These are phyloP conservation scores for Ovibos moschatus DNA, from an alignment of 2,113 vertebrate species.

Conservation along the genomic window DNA sequence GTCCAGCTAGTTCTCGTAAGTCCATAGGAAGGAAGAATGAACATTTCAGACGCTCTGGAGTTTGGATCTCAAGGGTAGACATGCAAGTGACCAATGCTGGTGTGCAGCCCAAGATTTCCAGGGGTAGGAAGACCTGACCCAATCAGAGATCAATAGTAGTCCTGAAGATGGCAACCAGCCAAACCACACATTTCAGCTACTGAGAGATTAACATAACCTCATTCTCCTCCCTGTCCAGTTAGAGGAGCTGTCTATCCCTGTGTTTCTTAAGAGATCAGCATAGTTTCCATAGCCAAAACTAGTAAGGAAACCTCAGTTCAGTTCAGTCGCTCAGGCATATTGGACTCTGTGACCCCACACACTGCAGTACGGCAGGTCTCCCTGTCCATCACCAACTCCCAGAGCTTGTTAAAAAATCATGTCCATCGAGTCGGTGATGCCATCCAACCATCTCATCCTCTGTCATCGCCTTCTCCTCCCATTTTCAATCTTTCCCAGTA, in stretches of 20 bases:
- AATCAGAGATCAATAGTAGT: fast-evolving
- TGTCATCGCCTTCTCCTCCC: background rate
- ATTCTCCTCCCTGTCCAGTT: fast-evolving
- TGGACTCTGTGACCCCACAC: background rate
- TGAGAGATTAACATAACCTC: fast-evolving
- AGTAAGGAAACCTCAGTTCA: background rate
- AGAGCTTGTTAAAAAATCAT: background rate
- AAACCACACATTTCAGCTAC: fast-evolving
- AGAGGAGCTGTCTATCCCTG: background rate
- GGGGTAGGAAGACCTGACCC: fast-evolving
- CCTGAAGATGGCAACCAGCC: fast-evolving
- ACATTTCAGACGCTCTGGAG: fast-evolving
- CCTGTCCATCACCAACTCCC: background rate
- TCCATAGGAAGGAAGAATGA: background rate
- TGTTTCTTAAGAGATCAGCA: background rate
- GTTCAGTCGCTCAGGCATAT: background rate
- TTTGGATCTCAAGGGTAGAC: too few species aligned
- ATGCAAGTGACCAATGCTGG: fast-evolving
- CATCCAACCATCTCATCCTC: background rate
- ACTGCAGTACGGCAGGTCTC: background rate
- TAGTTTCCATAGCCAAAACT: background rate
- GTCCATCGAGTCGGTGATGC: background rate
- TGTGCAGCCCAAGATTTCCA: background rate
- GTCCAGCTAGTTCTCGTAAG: background rate
- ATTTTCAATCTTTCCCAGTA: background rate